These are phyloP conservation scores for Rhinichthys osculus DNA, from an alignment of 2,797 vertebrate genomes.

Conservation along the genomic window DNA sequence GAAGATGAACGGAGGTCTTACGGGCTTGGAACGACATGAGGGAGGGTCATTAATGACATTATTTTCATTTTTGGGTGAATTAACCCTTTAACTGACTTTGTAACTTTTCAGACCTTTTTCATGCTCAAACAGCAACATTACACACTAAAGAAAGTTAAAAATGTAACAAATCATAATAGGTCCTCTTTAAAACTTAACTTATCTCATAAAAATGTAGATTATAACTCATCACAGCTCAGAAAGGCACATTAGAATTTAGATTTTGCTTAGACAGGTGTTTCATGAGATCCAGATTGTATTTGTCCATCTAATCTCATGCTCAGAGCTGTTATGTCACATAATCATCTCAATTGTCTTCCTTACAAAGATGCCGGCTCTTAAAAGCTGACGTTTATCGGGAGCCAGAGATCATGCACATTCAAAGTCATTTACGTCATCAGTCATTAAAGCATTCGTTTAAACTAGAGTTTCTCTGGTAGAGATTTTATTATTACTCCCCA, in stretches of 20 bases:
- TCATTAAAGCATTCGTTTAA: slow-evolving; percentile 16
- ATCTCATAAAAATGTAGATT: neutral
- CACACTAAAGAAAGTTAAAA: neutral
- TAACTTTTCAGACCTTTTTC: neutral
- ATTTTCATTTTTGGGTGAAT: too few relatives aligned
- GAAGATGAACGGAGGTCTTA: too few relatives aligned
- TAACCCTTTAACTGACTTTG: neutral
- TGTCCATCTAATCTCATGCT: slow-evolving; percentile 50
- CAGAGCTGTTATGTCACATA: slow-evolving; percentile 69
- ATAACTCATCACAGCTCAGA: neutral
- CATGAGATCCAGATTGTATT: neutral
- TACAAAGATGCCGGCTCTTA: slow-evolving; percentile 68
- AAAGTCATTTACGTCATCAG: neutral
- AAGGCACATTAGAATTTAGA: neutral
- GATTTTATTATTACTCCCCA: neutral
- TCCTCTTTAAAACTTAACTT: neutral
- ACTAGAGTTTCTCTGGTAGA: slow-evolving; percentile 15
- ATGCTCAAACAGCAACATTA: neutral
- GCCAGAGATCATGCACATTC: neutral
- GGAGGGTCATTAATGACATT: too few relatives aligned
- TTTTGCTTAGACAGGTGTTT: slow-evolving; percentile 7
- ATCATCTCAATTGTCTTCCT: slow-evolving; percentile 66
- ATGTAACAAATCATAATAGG: neutral
- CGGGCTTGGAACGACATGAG: too few relatives aligned
- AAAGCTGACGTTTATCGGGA: slow-evolving; percentile 55